phyloP scores from a whole-genome alignment of 1,140 invertebrate genomes.

The Schlechtendalia chinensis region DNA sequence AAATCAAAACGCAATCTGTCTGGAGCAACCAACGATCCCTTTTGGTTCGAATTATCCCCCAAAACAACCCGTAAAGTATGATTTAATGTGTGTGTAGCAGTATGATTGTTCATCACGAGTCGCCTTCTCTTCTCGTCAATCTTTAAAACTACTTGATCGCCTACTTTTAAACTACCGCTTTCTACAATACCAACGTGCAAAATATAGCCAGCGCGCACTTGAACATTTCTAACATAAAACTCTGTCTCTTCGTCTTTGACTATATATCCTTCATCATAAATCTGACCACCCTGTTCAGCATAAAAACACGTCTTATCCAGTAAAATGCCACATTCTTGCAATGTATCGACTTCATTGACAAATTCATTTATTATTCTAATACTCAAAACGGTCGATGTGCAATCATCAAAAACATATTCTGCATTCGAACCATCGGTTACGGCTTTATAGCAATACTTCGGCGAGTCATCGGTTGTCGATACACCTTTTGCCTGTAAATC shows the following conservation, averaged over 20 bases:
- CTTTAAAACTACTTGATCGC: constrained; percentile 79
- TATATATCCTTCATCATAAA: constrained; percentile 91
- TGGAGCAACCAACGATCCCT: constrained; percentile 96
- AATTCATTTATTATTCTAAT: constrained; percentile 79
- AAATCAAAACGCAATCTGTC: constrained; percentile 97
- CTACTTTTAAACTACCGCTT: constrained; percentile 76
- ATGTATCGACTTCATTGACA: constrained; percentile 77
- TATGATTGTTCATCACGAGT: constrained; percentile 98
- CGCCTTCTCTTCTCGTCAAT: constrained; percentile 82
- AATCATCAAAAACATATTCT: constrained; percentile 61
- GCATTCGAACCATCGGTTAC: constrained; percentile 52
- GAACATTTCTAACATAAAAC: constrained; percentile 82
- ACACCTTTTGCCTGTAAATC: constrained; percentile 80
- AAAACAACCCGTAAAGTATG: constrained; percentile 88
- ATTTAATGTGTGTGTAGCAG: constrained; percentile 96
- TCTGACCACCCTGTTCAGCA: constrained; percentile 98
- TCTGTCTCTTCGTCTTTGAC: constrained; percentile 74
- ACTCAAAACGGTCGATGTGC: constrained; percentile 68
- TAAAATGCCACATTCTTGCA: constrained; percentile 88
- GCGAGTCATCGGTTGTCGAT: constrained; percentile 82
- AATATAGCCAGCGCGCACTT: constrained; percentile 94
- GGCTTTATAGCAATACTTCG: constrained; percentile 89
- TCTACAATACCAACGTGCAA: constrained; percentile 88
- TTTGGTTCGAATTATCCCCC: constrained; percentile 89
- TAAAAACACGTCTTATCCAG: constrained; percentile 94